These are phyloP conservation scores for Temnothorax rugatulus DNA, from an alignment of 2,888 invertebrate genomes.

Conservation along the genomic window DNA sequence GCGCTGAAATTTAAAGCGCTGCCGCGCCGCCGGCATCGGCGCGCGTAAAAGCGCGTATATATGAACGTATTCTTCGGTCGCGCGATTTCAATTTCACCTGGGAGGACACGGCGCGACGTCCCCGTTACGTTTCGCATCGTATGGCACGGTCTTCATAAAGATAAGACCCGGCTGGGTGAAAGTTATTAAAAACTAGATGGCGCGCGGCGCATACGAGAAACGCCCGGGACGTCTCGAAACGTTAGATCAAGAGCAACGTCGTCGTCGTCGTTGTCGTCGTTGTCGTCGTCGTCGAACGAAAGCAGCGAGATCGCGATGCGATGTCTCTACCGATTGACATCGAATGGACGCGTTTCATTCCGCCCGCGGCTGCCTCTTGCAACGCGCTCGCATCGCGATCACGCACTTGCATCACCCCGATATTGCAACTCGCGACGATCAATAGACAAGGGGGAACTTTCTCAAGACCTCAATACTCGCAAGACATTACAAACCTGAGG, in stretches of 20 bases:
- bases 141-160: constrained; percentile 61
- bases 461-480: constrained; percentile 57
- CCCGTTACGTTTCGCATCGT: constrained; percentile 72
- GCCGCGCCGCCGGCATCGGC: background rate
- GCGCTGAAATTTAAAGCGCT: constrained; percentile 27
- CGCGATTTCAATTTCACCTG: constrained; percentile 73
- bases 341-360: constrained; percentile 16
- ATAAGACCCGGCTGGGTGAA: constrained; percentile 70
- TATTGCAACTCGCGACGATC: constrained; percentile 2
- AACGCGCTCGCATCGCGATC: constrained; percentile 28
- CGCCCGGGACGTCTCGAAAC: background rate
- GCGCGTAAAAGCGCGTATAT: constrained; percentile 52
- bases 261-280: background rate
- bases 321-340: constrained; percentile 13
- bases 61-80: constrained; percentile 68
- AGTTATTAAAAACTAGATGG: constrained; percentile 74
- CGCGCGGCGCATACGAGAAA: constrained; percentile 41
- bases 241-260: constrained; percentile 49
- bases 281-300: background rate
- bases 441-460: constrained; percentile 52
- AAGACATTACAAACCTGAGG: background rate
- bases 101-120: constrained; percentile 52
- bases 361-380: constrained; percentile 11
- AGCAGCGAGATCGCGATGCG: background rate
- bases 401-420: constrained; percentile 36